Evolutionary conservation across 2,888 invertebrate genomes (phyloP), one percentile per base, ranked within the genome.

Genomic region (Drosophila rellima): DNA sequence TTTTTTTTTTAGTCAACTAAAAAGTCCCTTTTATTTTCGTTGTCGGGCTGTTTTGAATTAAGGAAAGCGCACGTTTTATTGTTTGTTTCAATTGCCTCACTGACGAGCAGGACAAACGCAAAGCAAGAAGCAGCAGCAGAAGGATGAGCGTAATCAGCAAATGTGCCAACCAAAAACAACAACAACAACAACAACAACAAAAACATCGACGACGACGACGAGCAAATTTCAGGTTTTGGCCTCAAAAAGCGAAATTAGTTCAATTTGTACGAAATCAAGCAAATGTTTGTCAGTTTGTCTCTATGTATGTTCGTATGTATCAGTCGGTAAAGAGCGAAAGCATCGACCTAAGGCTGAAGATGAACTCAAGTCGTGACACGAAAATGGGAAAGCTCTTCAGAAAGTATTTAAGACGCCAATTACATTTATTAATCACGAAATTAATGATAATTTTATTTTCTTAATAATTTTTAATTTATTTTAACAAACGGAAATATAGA

Each of bases 1-100:
- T 56, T 13, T 51, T 55, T 62, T 57, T 35, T 55, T 61, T 52
- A 65, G 70, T 52, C 64, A 65, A 23, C 33, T 74, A 15, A 76
- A 67, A 75, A 75, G 78, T 82, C 71, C 80, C 71, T 70, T 88
- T 88, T 75, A 66, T 68, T 66, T 75, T 47, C 23, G 47, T 61
- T 18, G 26, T 64, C 51, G 48, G 71, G 33, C 70, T 64, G 77
- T 73, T 88, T 83, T 88, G 73, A 88, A 84, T 84, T 88, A 84
- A 75, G 84, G 57, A 82, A 82, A 82, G 88, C 88, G 88, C 88
- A 84, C 83, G 83, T 84, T 88, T 84, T 84, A 84, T 84, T 84
- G 87, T 84, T 84, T 84, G 83, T 86, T 82, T 83, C 83, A 83
- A 83, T 83, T 83, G 83, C 80, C 88, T 75, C 73, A 6, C 84